Base-by-base conservation (phyloP, 2,797 vertebrate genomes). In the Lemur catta region DNA sequence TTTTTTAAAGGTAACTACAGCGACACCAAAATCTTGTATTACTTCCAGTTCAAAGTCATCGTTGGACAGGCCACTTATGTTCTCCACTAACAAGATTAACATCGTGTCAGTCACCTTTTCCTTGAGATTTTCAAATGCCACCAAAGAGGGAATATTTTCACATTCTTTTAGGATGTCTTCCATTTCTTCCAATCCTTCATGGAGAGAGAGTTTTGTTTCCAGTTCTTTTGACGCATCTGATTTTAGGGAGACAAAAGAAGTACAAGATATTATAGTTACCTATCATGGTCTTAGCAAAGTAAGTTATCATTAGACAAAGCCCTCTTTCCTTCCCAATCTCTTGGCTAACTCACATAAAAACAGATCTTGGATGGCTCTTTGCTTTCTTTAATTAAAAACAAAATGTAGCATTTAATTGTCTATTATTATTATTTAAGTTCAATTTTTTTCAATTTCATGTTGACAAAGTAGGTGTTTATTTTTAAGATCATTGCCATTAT, bases 1-100 rank as follows among this genome's bases (percentile, higher is more conserved):
- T 63, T 84, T 97, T 84, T 81, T 91, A 82, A 99, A 98, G 93
- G 97, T 98, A 93, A 99, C 94, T 6, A 98, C 98, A 22, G 98
- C 98, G 61, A 96, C 90, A 43, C 0, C 0, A 46, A 96, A 92
- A 97, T 99, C 98, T 17, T 85, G 98, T 38, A 99, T 97, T 75
- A 98, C 71, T 98, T 99, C 99, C 94, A 99, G 20, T 85, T 91
- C 94, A 97, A 99, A 99, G 41, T 98, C 97, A 59, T 93, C 95
- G n/a, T 87, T 93, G 4, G 97, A 87, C 72, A 98, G 94, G 30
- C 72, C 94, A 22, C 98, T 98, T 93, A 98, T 3, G 15, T 98
- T 99, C 94, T 99, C 98, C 30, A 99, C 84, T 90, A 99, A 91
- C 46, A 98, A 38, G 95, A 28, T 87, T 55, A 99, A 57, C 61